These are phyloP conservation scores for Hydractinia symbiolongicarpus DNA, from an alignment of 30 jellyfish, hydroid and myxozoan genomes.

Conservation along the genomic window DNA sequence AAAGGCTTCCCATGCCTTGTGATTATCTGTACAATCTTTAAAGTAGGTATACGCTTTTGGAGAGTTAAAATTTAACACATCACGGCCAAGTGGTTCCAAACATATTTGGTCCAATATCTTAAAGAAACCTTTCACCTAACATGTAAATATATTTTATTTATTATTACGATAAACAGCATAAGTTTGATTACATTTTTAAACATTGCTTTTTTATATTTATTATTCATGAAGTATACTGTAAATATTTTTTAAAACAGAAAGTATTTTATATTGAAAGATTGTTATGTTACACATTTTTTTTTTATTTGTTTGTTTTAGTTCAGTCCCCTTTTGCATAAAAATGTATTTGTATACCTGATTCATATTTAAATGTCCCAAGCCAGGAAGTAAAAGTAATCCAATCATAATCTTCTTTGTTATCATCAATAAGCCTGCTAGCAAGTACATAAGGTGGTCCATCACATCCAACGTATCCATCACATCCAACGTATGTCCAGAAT, in stretches of 20 bases:
- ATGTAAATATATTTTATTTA: not conserved
- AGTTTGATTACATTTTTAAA: no score
- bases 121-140: not conserved
- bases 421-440: not conserved
- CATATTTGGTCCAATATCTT: not conserved
- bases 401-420: not conserved
- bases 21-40: not conserved
- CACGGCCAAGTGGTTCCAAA: constrained; percentile 16
- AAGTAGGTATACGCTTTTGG: constrained; percentile 1
- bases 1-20: constrained; percentile 19
- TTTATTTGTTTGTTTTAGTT: no score
- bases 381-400: not conserved
- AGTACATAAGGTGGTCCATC: not conserved
- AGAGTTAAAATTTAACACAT: constrained; percentile 3
- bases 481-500: not conserved
- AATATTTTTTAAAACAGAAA: no score
- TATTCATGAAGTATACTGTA: no score
- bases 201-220: no score
- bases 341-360: not conserved
- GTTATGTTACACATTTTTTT: no score
- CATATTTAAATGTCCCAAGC: not conserved
- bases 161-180: not conserved
- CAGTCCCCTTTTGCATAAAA: no score
- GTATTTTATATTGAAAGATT: no score
- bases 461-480: no score